phyloP scores from a whole-genome alignment of 2,888 invertebrate species.

The Epinotia brunnichana region DNA sequence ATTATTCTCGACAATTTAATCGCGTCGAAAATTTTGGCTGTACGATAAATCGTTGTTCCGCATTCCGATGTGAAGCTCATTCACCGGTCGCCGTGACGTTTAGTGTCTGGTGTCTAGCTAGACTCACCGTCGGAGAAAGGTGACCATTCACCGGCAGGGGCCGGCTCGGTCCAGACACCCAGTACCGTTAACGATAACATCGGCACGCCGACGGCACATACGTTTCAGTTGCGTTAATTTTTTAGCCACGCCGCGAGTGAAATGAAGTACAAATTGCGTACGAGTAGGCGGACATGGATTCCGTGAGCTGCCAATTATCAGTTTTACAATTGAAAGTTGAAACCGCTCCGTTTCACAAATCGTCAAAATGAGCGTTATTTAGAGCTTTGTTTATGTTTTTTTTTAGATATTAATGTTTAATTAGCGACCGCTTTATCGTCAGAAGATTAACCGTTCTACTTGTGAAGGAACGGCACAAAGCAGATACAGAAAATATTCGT shows the following conservation, averaged over 20 bases:
- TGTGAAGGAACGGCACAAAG: constrained; percentile 24
- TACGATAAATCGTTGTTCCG: constrained; percentile 76
- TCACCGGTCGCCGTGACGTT: constrained; percentile 76
- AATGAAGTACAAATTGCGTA: constrained; percentile 37
- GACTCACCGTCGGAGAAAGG: constrained; percentile 83
- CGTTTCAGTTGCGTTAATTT: constrained; percentile 40
- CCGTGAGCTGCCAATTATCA: constrained; percentile 35
- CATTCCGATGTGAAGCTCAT: constrained; percentile 81
- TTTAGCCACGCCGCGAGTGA: constrained; percentile 30
- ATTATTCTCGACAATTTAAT: constrained; percentile 69
- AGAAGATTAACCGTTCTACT: constrained; percentile 22
- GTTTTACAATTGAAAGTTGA: constrained; percentile 33
- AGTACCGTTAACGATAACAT: constrained; percentile 66
- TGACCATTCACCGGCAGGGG: constrained; percentile 79
- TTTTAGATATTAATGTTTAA: background rate
- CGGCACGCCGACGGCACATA: constrained; percentile 43
- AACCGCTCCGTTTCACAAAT: constrained; percentile 16
- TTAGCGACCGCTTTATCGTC: background rate
- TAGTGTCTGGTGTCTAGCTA: constrained; percentile 59
- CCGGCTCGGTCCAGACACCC: constrained; percentile 66
- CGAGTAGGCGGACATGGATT: constrained; percentile 30
- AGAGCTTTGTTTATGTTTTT: constrained; percentile 9
- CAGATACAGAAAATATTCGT: constrained; percentile 59
- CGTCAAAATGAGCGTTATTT: background rate
- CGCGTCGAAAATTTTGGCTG: constrained; percentile 65